Evolutionary conservation across 2,797 vertebrate species (phyloP).

Genomic region (Chaetodon trifasciatus): DNA sequence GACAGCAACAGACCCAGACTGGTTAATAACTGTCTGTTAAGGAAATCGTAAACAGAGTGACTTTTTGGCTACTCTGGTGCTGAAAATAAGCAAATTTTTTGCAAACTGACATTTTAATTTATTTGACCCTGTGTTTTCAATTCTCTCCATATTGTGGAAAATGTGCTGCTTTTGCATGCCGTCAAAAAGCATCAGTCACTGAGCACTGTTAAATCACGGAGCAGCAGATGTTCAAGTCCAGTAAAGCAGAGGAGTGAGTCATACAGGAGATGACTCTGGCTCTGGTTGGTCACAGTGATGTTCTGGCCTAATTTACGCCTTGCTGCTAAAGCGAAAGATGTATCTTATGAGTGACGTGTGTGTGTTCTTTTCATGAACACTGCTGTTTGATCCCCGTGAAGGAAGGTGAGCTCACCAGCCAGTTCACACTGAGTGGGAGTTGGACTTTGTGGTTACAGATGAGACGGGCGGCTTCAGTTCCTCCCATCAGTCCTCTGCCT

Average conservation of each 20-base stretch:
- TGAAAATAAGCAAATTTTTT: not conserved
- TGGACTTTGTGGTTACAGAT: slow-evolving; percentile 43
- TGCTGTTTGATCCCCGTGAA: slow-evolving; percentile 37
- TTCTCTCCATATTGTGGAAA: slow-evolving; percentile 16
- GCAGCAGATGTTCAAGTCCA: slow-evolving; percentile 26
- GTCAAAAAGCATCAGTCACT: slow-evolving; percentile 5
- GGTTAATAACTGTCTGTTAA: not conserved
- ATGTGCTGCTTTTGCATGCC: slow-evolving; percentile 4
- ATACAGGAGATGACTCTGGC: not conserved
- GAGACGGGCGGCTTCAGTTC: slow-evolving; percentile 18
- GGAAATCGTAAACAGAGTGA: slow-evolving; percentile 5
- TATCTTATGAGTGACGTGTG: not conserved
- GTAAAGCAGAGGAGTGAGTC: slow-evolving; percentile 44
- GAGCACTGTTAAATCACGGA: not conserved
- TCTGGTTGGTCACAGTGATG: slow-evolving; percentile 19
- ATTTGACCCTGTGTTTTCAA: slow-evolving; percentile 30
- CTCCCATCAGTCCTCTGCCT: not conserved
- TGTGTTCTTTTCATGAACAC: slow-evolving; percentile 4
- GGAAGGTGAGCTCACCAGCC: slow-evolving; percentile 32
- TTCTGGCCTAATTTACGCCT: slow-evolving; percentile 26
- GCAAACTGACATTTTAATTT: slow-evolving; percentile 13
- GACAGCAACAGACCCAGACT: not conserved
- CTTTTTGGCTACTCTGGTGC: not conserved
- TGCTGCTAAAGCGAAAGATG: slow-evolving; percentile 16
- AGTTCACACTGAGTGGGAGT: slow-evolving; percentile 27